Evolutionary conservation across 2,888 invertebrate genomes (phyloP), one percentile per base, ranked within the genome.

Genomic region (Salpingus planirostris): DNA sequence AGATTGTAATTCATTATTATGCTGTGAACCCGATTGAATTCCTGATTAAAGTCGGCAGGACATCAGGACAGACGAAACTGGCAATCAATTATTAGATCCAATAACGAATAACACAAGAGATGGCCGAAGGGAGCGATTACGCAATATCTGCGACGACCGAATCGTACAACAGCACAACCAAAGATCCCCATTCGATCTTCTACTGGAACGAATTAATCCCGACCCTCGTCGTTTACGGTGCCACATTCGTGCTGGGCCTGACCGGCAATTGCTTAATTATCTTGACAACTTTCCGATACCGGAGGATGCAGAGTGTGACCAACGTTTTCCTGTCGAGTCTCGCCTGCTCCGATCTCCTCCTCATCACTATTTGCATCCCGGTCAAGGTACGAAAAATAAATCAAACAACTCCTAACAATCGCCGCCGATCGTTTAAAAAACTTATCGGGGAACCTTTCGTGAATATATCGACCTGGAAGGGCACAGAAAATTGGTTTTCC

Each of bases 331-430:
- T 82, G 22, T 73, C 78, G 11, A 78, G 78, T 46, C 62, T 82
- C 35, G 78, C 80, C 4, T 73, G 74, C 0, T 78, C 80, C 1
- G 82, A 82, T 60, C 67, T 82, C 2, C 67, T 80, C 14, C 69
- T 82, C 25, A 76, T 81, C 35, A 62, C 73, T 35, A 68, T 80
- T 51, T 82, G 81, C 60, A 76, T 81, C 37, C 81, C 82, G 5
- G 75, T 81, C 8, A 80, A 79, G 73, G 79, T 79, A 61, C 65
- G n/a, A n/a, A n/a, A n/a, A n/a, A n/a, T n/a, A n/a, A n/a, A n/a
- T n/a, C n/a, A n/a, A n/a, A n/a, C n/a, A n/a, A n/a, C n/a, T n/a
- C n/a, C n/a, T n/a, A n/a, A n/a, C n/a, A n/a, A n/a, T n/a, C n/a
- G n/a, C n/a, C n/a, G n/a, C n/a, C n/a, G n/a, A n/a, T n/a, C n/a